Evolutionary conservation across 2,888 invertebrate genomes (phyloP).

Genomic region (Calameuta filiformis): DNA sequence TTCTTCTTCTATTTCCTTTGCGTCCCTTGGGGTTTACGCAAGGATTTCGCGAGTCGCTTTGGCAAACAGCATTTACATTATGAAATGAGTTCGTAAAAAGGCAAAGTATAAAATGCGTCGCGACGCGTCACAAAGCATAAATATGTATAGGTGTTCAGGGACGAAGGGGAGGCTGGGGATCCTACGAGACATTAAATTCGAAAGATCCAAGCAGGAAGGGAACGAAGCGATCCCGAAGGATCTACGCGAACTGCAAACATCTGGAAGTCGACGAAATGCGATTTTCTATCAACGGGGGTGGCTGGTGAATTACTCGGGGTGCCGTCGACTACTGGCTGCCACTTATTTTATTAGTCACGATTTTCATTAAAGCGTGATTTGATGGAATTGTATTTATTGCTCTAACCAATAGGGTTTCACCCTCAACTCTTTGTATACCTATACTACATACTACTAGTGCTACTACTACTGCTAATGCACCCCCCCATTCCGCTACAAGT

Average conservation of each 20-base stretch:
- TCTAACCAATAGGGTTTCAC: conserved; percentile 3
- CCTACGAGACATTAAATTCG: conserved; percentile 20
- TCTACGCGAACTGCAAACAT: conserved; percentile 31
- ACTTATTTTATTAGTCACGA: conserved; percentile 58
- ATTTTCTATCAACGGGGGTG: conserved; percentile 36
- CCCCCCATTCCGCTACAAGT: background rate
- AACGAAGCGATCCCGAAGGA: conserved; percentile 9
- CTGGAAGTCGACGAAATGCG: conserved; percentile 37
- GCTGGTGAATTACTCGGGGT: conserved; percentile 41
- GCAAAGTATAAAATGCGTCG: conserved; percentile 40
- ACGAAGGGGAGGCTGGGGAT: conserved; percentile 14
- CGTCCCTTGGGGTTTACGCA: background rate
- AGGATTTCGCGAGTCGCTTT: conserved; percentile 15
- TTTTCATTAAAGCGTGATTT: conserved; percentile 56
- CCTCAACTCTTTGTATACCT: background rate
- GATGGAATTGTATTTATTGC: conserved; percentile 56
- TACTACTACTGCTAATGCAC: background rate
- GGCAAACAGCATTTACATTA: conserved; percentile 63
- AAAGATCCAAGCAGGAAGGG: conserved; percentile 26
- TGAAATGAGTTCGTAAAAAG: conserved; percentile 58
- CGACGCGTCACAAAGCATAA: conserved; percentile 34
- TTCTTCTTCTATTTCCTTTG: background rate
- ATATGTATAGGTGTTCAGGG: conserved; percentile 36
- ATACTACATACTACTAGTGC: background rate
- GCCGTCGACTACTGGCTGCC: conserved; percentile 29